Evolutionary conservation across 2,797 vertebrate genomes (phyloP).

Genomic region (Oreortyx pictus): DNA sequence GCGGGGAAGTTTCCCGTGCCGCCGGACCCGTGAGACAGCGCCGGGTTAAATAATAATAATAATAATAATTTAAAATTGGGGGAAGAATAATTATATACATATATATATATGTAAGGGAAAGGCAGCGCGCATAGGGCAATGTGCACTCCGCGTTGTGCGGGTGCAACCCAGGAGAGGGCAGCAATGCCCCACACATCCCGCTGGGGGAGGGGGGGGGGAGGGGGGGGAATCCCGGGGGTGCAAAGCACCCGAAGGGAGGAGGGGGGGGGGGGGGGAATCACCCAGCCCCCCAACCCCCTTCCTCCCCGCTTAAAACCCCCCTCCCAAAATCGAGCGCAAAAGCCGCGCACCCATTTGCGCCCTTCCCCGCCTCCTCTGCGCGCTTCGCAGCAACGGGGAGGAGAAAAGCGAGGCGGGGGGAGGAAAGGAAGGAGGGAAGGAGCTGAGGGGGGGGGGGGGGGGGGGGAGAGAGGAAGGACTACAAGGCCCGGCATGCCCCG

Average conservation of each 20-base stretch:
- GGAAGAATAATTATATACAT: no score
- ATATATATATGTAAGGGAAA: neutral
- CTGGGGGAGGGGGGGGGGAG: neutral
- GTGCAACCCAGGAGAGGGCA: constrained; percentile 61
- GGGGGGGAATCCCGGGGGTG: neutral
- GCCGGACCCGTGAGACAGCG: neutral
- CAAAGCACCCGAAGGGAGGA: neutral
- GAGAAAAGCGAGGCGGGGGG: neutral
- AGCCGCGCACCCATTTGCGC: neutral
- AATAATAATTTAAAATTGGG: no score
- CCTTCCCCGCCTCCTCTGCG: neutral
- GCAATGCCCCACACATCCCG: constrained; percentile 25
- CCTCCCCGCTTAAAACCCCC: neutral
- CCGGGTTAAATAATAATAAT: neutral
- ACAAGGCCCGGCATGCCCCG: constrained; percentile 79
- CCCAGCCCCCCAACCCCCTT: no score
- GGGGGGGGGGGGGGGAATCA: neutral
- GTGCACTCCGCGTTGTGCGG: neutral
- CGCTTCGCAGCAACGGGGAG: constrained; percentile 52
- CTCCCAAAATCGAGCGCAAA: neutral
- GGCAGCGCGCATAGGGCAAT: neutral
- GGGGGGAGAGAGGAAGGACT: constrained; percentile 52
- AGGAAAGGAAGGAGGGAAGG: neutral
- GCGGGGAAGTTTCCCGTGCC: neutral
- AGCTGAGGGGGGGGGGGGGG: neutral